Evolutionary conservation across 2,888 invertebrate species (phyloP).

Genomic region (Caenorhabditis macrosperma): DNA sequence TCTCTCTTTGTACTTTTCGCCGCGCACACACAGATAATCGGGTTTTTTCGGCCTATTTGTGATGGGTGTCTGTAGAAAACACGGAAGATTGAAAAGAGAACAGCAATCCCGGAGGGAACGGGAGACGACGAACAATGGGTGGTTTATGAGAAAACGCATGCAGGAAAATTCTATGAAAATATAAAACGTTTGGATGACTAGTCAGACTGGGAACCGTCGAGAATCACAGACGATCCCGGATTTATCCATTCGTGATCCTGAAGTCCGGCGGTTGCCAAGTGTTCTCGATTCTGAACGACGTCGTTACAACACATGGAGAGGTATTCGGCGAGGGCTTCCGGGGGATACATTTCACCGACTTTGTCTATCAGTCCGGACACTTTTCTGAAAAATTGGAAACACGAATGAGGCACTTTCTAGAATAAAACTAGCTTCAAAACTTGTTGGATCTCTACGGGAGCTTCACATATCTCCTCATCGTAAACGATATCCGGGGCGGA

Average conservation of each 20-base stretch:
- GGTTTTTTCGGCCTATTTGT: constrained; percentile 31
- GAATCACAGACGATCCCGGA: neutral
- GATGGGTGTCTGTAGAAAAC: neutral
- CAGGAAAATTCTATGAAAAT: neutral
- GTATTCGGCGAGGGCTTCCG: constrained; percentile 18
- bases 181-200: neutral
- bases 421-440: constrained; percentile 16
- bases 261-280: constrained; percentile 12
- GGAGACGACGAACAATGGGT: neutral
- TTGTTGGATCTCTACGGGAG: constrained; percentile 9
- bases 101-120: neutral
- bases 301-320: constrained; percentile 27
- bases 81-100: constrained; percentile 1
- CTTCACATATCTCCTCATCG: constrained; percentile 6
- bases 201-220: neutral
- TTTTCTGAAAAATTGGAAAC: constrained; percentile 12
- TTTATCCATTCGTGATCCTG: constrained; percentile 1
- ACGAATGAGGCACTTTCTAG: too few relatives aligned
- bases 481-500: constrained; percentile 20
- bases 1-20: constrained; percentile 28
- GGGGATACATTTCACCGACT: neutral
- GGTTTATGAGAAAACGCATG: neutral
- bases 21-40: constrained; percentile 12
- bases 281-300: constrained; percentile 28
- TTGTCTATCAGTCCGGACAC: constrained; percentile 18